Percentiles rank a stretch among this genome's conserved stretches.
These are phyloP conservation scores for Ictalurus punctatus DNA, from an alignment of 2,113 vertebrate species.

Conservation along the genomic window DNA sequence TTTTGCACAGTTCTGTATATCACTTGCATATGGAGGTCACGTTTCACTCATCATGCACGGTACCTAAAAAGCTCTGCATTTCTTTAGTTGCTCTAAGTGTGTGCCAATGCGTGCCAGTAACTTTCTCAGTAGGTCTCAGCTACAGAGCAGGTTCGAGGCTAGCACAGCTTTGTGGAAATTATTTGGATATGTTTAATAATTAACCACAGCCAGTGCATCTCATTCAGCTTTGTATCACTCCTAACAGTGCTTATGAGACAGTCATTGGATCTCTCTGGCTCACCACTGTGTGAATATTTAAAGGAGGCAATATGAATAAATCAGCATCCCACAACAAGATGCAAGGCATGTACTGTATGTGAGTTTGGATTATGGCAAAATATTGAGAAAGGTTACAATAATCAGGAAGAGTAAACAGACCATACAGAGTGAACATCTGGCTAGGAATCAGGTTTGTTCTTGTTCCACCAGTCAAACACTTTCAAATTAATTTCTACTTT, in stretches of 20 bases:
- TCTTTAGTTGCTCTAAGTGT: slow-evolving; percentile 25
- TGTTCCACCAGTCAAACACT: slow-evolving; percentile 20
- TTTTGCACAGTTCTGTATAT: background rate
- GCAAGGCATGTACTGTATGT: background rate
- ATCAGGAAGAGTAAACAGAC: background rate
- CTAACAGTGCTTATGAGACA: slow-evolving; percentile 48
- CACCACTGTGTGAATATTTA: slow-evolving; percentile 66
- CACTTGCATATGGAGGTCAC: slow-evolving; percentile 48
- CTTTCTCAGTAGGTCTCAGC: background rate
- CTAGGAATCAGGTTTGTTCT: background rate
- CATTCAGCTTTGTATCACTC: slow-evolving; percentile 46
- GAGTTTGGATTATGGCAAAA: slow-evolving; percentile 47
- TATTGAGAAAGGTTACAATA: slow-evolving; percentile 50
- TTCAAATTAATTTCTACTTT: slow-evolving; percentile 51
- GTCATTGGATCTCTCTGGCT: slow-evolving; percentile 53
- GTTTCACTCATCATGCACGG: slow-evolving; percentile 34
- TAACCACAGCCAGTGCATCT: slow-evolving; percentile 44
- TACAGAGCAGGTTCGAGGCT: slow-evolving; percentile 21
- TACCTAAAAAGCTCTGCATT: slow-evolving; percentile 38
- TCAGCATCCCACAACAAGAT: slow-evolving; percentile 55
- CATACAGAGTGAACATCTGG: slow-evolving; percentile 23
- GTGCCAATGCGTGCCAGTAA: background rate
- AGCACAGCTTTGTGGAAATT: slow-evolving; percentile 38
- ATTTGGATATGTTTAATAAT: slow-evolving; percentile 60
- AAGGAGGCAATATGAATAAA: slow-evolving; percentile 64